Evolutionary conservation across 1,140 invertebrate genomes (phyloP).

Genomic region (Sycophila sp.): DNA sequence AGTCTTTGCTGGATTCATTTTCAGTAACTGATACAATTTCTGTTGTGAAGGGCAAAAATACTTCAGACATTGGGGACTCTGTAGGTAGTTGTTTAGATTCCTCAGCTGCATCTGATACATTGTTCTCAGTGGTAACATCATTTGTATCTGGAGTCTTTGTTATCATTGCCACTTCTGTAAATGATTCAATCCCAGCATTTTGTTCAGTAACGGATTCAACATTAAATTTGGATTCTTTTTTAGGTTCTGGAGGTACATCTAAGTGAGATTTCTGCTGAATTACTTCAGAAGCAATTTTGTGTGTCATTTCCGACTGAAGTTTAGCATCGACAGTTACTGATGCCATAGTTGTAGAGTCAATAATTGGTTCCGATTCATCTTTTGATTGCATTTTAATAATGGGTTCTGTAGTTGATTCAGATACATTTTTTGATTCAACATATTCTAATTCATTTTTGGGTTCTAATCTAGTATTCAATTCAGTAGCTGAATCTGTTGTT

Average conservation of each 20-base stretch:
- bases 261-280: constrained; percentile 40
- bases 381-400: too few relatives aligned
- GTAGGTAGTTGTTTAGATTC: constrained; percentile 16
- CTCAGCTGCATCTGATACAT: neutral
- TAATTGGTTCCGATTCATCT: too few relatives aligned
- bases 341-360: too few relatives aligned
- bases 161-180: constrained; percentile 23
- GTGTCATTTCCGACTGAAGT: too few relatives aligned
- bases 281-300: too few relatives aligned
- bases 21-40: neutral
- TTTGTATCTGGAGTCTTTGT: neutral
- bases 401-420: too few relatives aligned
- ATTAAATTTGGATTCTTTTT: constrained; percentile 33
- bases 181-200: constrained; percentile 38
- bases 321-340: too few relatives aligned
- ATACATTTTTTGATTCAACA: too few relatives aligned
- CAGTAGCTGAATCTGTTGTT: constrained; percentile 25
- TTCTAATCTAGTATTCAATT: neutral
- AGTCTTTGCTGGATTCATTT: neutral
- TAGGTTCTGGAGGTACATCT: constrained; percentile 48
- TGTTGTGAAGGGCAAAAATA: too few relatives aligned
- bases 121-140: too few relatives aligned
- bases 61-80: too few relatives aligned
- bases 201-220: constrained; percentile 26
- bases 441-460: too few relatives aligned